These are phyloP conservation scores for Miichthys miiuy DNA, from an alignment of 2,797 vertebrate genomes.

Conservation along the genomic window DNA sequence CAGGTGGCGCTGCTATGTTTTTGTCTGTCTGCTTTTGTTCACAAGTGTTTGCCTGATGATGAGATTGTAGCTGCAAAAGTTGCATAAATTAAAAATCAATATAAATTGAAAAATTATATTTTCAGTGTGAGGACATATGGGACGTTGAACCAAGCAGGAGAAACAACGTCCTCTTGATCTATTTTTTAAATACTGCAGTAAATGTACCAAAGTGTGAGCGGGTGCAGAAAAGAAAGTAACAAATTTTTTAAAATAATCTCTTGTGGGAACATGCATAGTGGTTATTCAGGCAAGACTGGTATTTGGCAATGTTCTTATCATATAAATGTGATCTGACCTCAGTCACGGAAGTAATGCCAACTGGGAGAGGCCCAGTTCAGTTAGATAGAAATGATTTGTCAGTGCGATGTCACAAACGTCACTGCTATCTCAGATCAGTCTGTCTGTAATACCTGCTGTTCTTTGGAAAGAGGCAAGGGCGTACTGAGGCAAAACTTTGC, in stretches of 20 bases:
- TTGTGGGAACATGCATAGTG: constrained; percentile 27
- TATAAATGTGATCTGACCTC: constrained; percentile 41
- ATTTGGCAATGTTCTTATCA: constrained; percentile 57
- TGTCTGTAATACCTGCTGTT: constrained; percentile 17
- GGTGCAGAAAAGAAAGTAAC: neutral
- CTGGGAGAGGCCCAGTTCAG: constrained; percentile 33
- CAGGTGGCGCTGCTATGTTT: neutral
- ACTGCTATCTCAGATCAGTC: constrained; percentile 18
- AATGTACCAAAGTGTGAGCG: neutral
- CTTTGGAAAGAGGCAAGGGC: constrained; percentile 13
- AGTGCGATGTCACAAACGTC: constrained; percentile 36
- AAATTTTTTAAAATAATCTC: constrained; percentile 11
- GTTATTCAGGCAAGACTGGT: constrained; percentile 25
- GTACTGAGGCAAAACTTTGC: constrained; percentile 5
- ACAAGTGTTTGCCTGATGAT: neutral
- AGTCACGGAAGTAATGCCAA: constrained; percentile 31
- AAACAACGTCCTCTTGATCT: neutral
- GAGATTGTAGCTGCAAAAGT: neutral
- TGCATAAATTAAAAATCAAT: neutral
- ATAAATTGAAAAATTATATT: neutral
- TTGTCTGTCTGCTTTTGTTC: neutral
- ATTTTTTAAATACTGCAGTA: neutral
- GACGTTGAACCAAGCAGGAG: neutral
- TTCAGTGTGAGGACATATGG: neutral
- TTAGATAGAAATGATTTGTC: constrained; percentile 44